Conservation (phyloP, 2,888 invertebrate species). For the Pristionchus exspectatus region DNA sequence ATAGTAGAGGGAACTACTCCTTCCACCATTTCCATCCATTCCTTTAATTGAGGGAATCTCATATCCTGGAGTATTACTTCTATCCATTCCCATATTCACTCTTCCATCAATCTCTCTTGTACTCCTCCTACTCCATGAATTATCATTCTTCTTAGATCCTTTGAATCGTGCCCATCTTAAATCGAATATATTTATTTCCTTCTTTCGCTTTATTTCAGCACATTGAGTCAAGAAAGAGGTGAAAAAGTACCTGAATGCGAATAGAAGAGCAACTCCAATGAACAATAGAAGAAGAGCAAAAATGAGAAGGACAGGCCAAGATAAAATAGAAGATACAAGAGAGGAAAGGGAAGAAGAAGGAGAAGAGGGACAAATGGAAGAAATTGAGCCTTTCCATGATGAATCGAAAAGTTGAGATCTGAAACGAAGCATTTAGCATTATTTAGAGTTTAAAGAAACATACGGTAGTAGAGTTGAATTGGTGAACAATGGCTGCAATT, state of each 20-base stretch:
- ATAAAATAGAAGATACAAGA: neutral
- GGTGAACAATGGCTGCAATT: conserved; percentile 17
- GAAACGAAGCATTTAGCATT: neutral
- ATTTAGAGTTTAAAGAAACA: neutral
- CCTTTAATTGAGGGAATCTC: neutral
- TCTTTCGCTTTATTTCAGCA: neutral
- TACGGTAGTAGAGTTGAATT: conserved; percentile 22
- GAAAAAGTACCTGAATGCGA: neutral
- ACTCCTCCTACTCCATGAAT: conserved; percentile 24
- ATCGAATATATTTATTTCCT: neutral
- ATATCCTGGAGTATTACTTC: conserved; percentile 16
- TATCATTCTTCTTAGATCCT: neutral
- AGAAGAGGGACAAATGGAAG: neutral
- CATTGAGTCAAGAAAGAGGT: neutral
- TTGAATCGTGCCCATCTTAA: conserved; percentile 19
- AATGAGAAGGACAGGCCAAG: conserved; percentile 37
- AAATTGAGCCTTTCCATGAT: neutral
- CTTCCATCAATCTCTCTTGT: conserved; percentile 40
- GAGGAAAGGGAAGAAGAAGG: neutral
- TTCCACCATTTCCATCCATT: conserved; percentile 1
- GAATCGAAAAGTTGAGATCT: conserved; percentile 13
- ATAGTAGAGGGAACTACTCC: conserved; percentile 35
- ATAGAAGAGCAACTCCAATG: neutral
- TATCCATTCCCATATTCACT: conserved; percentile 25
- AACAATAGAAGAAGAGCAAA: conserved; percentile 24